Base-by-base conservation (phyloP, 2,113 vertebrate genomes). In the Eolophus roseicapilla region DNA sequence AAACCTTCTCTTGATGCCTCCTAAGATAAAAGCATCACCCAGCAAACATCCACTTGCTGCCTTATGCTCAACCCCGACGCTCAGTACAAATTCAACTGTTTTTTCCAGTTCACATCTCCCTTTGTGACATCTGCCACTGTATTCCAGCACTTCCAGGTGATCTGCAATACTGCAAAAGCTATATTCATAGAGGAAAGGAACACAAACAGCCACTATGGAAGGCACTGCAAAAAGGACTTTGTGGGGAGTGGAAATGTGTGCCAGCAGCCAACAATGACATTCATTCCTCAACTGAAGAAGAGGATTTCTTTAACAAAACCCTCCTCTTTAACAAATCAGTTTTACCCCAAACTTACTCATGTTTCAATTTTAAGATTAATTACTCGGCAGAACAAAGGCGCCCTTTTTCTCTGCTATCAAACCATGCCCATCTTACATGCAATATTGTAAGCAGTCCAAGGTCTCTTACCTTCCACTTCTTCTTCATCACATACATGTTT, bases 401-500 rank as follows among this genome's bases (percentile, higher is more conserved):
- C 13, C 33, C 8, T 49, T 43, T 23, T 43, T 25, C 74, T 44
- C 60, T 3, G 43, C 59, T 39, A 7, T n/a, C 43, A 3, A 0
- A 17, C 46, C 12, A 41, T 5, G 37, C 31, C 16, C 3, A 10
- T 25, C 25, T 33, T 16, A 35, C 17, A 13, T 0, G 46, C 23
- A 17, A 67, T 63, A 57, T 6, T 9, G n/a, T 7, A 15, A 68
- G 57, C 70, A 49, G 65, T 2, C 41, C 13, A 3, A 21, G 47
- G 50, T 80, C 59, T 79, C 99, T 99, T 97, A 99, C 99, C 99
- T 98, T 99, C 99, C 46, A 99, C 99, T 95, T 99, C 99, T 97
- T 99, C 99, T 92, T 99, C 99, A 68, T 99, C 99, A 64, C 99
- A 99, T 11, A 99, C 98, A 71, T 99, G 99, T 84, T 99, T 99